Base-by-base conservation (phyloP, 1,140 invertebrate genomes). In the Spodoptera frugiperda region DNA sequence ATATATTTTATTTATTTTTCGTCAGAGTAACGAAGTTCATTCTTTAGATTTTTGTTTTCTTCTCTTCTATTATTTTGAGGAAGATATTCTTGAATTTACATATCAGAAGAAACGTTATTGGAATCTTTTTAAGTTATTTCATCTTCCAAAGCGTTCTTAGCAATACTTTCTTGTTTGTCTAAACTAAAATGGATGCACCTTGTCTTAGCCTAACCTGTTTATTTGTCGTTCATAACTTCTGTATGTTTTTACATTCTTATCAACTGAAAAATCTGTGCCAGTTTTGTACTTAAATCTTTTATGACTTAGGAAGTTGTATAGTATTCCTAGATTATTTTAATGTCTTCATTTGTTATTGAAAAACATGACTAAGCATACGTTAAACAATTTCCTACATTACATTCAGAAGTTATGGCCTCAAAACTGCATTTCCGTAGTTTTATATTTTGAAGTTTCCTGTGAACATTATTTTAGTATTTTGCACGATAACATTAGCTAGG, bases 341-440 rank as follows among this genome's bases (percentile, higher is more conserved):
- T 21, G 19, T 25, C 19, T 55, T 55, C 0, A 25, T 21, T 10
- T 55, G 14, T n/a, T 17, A 61, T 51, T 53, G 25, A 9, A 39
- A 70, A 3, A 21, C 14, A 46, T 39, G 70, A 57, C 19, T 46
- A 59, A 72, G 54, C 33, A 46, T 57, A 44, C 54, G 6, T 25
- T 49, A 57, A 48, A 59, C 33, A 5, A 72, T 57, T 72, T 72
- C 53, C 53, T 57, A 46, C 11, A 46, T 19, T 2, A 46, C 6
- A 48, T 21, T 49, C n/a, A 49, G 46, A 63, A 63, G 57, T 19
- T 11, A 19, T 57, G 68, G 53, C 70, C 70, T 72, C 39, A 57
- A 61, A 61, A 44, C 12, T 49, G 33, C 30, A 71, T 71, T 39
- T 55, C 30, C 51, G 25, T 14, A 19, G 0, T 70, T 33, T 71